Conservation (phyloP, 1,140 invertebrate genomes). For the Lethrus apterus region DNA sequence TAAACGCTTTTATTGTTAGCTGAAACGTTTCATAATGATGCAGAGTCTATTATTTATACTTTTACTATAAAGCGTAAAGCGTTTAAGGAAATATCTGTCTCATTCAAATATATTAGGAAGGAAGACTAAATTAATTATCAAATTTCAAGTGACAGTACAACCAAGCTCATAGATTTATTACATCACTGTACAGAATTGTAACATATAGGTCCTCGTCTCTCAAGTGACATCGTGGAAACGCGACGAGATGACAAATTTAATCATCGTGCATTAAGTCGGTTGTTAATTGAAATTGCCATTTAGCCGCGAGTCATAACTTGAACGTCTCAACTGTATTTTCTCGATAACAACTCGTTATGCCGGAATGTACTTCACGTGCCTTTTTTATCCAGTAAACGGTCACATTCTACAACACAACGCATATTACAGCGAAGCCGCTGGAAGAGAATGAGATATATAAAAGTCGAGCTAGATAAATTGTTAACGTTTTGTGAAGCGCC, state of each 20-base stretch:
- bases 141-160: too few relatives aligned
- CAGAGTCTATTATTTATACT: too few relatives aligned
- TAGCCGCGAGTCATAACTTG: slow-evolving; percentile 18
- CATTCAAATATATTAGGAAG: too few relatives aligned
- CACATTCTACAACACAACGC: slow-evolving; percentile 17
- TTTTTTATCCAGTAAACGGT: slow-evolving; percentile 1
- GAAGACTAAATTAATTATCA: too few relatives aligned
- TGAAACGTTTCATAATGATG: too few relatives aligned
- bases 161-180: too few relatives aligned
- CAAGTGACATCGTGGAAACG: too few relatives aligned
- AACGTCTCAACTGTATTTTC: slow-evolving; percentile 21
- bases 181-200: too few relatives aligned
- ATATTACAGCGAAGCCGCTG: slow-evolving; percentile 20
- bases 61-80: too few relatives aligned
- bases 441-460: slow-evolving; percentile 31
- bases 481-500: slow-evolving; percentile 28
- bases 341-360: slow-evolving; percentile 20
- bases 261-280: slow-evolving; percentile 15
- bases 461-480: slow-evolving; percentile 31
- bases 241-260: slow-evolving; percentile 26
- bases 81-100: too few relatives aligned
- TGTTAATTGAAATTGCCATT: slow-evolving; percentile 28
- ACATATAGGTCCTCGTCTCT: too few relatives aligned
- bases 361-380: not conserved
- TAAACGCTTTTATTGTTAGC: too few relatives aligned